Evolutionary conservation across 2,113 vertebrate genomes (phyloP).

Genomic region (Catharus minimus): DNA sequence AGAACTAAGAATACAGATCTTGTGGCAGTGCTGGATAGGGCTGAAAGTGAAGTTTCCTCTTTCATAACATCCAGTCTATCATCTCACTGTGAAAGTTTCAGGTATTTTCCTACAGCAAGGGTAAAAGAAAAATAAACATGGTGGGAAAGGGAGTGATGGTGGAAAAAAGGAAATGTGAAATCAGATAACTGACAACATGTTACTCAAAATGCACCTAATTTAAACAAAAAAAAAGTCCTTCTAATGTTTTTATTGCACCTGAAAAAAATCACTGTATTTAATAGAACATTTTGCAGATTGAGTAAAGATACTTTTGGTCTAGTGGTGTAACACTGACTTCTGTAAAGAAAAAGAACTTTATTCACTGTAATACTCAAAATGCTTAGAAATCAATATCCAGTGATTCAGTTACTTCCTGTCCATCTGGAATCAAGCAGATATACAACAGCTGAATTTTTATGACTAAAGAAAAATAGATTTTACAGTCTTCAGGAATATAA

Average conservation of each 20-base stretch:
- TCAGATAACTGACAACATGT: background rate
- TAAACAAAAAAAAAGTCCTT: background rate
- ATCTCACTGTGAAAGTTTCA: background rate
- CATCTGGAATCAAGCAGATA: background rate
- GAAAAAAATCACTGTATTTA: background rate
- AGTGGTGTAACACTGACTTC: background rate
- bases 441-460: constrained; percentile 21
- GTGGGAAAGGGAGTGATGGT: background rate
- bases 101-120: background rate
- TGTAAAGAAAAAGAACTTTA: background rate
- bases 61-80: background rate
- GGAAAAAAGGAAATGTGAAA: background rate
- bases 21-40: background rate
- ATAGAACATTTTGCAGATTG: background rate
- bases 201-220: background rate
- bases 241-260: background rate
- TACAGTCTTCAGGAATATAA: background rate
- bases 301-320: background rate
- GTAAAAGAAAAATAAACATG: background rate
- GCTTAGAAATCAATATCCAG: constrained; percentile 4
- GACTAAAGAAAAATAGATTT: constrained; percentile 24
- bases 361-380: background rate
- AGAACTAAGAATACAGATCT: background rate
- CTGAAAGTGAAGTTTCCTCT: background rate
- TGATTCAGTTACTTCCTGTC: background rate